Conservation (phyloP, 2,113 vertebrate species). For the Dryoscopus gambensis region DNA sequence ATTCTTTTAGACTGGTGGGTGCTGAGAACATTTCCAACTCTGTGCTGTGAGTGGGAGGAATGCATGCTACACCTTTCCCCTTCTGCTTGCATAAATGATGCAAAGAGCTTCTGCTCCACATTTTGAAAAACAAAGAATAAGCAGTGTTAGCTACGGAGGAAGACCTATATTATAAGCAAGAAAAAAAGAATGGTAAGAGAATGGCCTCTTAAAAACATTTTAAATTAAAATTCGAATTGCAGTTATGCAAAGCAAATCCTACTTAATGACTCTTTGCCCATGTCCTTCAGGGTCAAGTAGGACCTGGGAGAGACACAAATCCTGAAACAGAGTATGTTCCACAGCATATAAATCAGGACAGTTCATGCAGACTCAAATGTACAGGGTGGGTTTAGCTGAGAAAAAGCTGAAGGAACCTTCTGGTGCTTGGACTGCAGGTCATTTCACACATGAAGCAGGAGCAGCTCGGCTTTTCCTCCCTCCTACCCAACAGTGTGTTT, state of each 20-base stretch:
- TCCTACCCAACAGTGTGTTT: neutral
- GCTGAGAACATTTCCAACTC: neutral
- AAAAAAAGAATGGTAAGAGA: neutral
- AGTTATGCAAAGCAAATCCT: neutral
- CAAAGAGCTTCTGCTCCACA: neutral
- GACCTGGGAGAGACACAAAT: neutral
- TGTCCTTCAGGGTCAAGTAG: neutral
- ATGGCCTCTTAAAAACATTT: neutral
- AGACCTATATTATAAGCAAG: neutral
- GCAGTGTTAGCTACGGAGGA: neutral
- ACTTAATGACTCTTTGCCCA: neutral
- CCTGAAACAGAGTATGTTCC: neutral
- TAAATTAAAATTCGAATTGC: neutral
- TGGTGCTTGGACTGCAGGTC: neutral
- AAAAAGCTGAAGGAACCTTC: neutral
- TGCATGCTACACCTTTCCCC: neutral
- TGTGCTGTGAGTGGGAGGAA: neutral
- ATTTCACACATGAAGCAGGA: neutral
- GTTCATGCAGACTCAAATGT: neutral
- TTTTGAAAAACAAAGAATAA: neutral
- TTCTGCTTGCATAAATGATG: neutral
- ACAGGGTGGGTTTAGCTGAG: neutral
- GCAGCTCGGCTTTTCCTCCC: neutral
- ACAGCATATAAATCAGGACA: neutral
- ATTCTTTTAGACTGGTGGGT: neutral